These are phyloP conservation scores for Dromas ardeola DNA, from an alignment of 2,113 vertebrate species.

Conservation along the genomic window DNA sequence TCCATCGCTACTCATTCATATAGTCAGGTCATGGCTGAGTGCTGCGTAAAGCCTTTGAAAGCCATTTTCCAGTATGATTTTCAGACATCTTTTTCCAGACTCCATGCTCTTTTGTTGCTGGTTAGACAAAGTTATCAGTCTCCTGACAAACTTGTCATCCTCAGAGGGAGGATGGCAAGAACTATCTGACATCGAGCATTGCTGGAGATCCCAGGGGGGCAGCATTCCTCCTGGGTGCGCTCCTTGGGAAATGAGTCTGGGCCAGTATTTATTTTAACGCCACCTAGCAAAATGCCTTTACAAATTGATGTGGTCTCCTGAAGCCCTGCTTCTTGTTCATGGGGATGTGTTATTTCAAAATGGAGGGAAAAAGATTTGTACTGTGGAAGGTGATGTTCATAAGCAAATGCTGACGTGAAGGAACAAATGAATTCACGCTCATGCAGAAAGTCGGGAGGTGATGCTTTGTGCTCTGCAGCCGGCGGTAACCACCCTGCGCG, in stretches of 20 bases:
- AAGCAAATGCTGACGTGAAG: not conserved
- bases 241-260: not conserved
- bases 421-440: not conserved
- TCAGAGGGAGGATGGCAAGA: not conserved
- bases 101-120: not conserved
- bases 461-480: not conserved
- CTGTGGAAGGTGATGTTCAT: not conserved
- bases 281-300: not conserved
- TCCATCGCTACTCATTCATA: not conserved
- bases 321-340: not conserved
- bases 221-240: not conserved
- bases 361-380: not conserved
- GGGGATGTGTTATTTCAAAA: not conserved
- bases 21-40: accelerated
- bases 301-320: not conserved
- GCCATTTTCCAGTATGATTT: not conserved
- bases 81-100: not conserved
- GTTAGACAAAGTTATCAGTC: not conserved
- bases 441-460: not conserved
- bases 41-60: not conserved
- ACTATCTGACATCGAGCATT: not conserved
- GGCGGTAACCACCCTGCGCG: accelerated
- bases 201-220: not conserved
- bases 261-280: not conserved
- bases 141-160: too few relatives aligned